Percentiles rank a stretch among this genome's conserved stretches.
phyloP scores from a whole-genome alignment of 1,140 invertebrate species.

The Caenorhabditis briggsae region DNA sequence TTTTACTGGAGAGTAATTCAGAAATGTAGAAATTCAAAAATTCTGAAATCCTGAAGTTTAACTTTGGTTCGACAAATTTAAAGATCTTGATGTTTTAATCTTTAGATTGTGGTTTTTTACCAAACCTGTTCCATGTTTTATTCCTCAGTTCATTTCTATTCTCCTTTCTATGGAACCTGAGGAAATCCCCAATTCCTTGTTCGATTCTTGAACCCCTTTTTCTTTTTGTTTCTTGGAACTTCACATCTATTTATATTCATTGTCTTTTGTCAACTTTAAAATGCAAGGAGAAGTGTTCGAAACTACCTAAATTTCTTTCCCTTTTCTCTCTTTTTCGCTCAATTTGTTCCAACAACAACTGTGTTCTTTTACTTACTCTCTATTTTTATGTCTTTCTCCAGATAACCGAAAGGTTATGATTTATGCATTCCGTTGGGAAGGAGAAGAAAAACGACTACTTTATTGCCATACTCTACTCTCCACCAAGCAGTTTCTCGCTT shows the following conservation, averaged over 20 bases:
- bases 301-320: background rate
- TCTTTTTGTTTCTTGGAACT: background rate
- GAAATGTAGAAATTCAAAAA: too few species aligned
- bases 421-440: slow-evolving; percentile 14
- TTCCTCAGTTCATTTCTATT: too few species aligned
- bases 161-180: background rate
- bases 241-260: background rate
- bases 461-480: slow-evolving; percentile 23
- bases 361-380: background rate
- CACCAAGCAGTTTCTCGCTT: background rate
- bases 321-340: background rate
- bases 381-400: too few species aligned
- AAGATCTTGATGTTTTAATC: too few species aligned
- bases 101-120: too few species aligned
- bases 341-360: background rate
- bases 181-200: background rate
- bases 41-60: too few species aligned
- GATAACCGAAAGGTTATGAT: background rate
- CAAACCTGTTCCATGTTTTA: too few species aligned
- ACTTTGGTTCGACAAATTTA: too few species aligned
- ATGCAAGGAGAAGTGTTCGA: slow-evolving; percentile 44
- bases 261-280: slow-evolving; percentile 8
- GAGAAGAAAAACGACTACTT: background rate
- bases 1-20: too few species aligned
- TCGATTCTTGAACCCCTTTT: background rate